phyloP scores from a whole-genome alignment of 2,888 invertebrate genomes.

The Pandemis corylana region DNA sequence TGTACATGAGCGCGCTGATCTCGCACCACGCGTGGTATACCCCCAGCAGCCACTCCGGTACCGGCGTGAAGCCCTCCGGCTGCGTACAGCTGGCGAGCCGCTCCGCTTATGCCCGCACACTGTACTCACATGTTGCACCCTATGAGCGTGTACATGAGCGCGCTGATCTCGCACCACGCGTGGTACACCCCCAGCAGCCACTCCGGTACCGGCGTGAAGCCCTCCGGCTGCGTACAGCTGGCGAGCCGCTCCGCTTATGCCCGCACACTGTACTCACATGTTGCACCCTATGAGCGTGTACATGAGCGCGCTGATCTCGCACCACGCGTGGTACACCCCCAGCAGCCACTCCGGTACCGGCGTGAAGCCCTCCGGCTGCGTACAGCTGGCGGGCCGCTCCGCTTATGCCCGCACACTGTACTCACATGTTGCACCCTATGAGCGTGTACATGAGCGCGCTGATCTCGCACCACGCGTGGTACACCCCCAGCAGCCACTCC shows the following conservation, averaged over 20 bases:
- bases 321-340: slow-evolving; percentile 79
- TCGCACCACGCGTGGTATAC: slow-evolving; percentile 80
- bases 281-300: slow-evolving; percentile 74
- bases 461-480: slow-evolving; percentile 80
- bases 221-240: slow-evolving; percentile 36
- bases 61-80: slow-evolving; percentile 50
- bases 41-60: slow-evolving; percentile 76
- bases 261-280: slow-evolving; percentile 62
- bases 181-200: slow-evolving; percentile 78
- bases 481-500: slow-evolving; percentile 77
- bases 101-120: slow-evolving; percentile 50
- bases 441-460: slow-evolving; percentile 78
- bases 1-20: slow-evolving; percentile 77
- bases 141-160: slow-evolving; percentile 76
- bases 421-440: slow-evolving; percentile 73
- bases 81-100: slow-evolving; percentile 40
- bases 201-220: slow-evolving; percentile 62
- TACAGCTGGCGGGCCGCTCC: slow-evolving; percentile 23
- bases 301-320: slow-evolving; percentile 78
- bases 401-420: slow-evolving; percentile 29
- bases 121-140: slow-evolving; percentile 74
- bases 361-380: slow-evolving; percentile 46
- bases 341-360: slow-evolving; percentile 74
- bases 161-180: slow-evolving; percentile 79
- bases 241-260: slow-evolving; percentile 52